Evolutionary conservation across 2,888 invertebrate genomes (phyloP), one percentile per base, ranked within the genome.

Genomic region (Tachina grossa): DNA sequence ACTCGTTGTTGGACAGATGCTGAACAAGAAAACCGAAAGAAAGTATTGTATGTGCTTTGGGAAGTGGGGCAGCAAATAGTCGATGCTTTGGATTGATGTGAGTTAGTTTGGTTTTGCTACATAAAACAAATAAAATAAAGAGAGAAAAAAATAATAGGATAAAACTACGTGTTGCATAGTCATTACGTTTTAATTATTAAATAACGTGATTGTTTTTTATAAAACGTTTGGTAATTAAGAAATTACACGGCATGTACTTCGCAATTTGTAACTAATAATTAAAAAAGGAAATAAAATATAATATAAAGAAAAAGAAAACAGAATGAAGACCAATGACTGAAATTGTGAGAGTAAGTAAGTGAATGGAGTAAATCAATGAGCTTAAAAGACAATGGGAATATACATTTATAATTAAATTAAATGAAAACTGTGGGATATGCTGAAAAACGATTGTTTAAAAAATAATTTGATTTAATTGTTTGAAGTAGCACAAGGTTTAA

Each of bases 131-230:
- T 16, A 53, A 57, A 68, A 71, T 31, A 31, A 31, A 31, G 31
- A 31, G 31, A 75, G 9, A 5, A 31, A 61, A 66, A 57, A 63
- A n/a, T 39, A 66, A 57, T 43, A 63, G 53, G 22, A 79, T 66
- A 66, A 79, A 82, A 83, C 85, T 85, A 85, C 82, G 85, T 85
- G 85, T 85, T 85, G 85, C 85, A 85, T 79, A 83, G 85, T 85
- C 85, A 85, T 85, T 85, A 83, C 66, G 75, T 85, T 85, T 83
- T 85, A 85, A 85, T 85, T 85, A 85, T 83, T 82, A 66, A 83
- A 85, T 83, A 79, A 85, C 85, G 85, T 85, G 85, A 85, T 79
- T 85, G 85, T 85, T 83, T 85, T 85, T 69, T 66, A 76, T 61
- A 83, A 83, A 76, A 71, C 75, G 43, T 83, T 75, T 76, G 79